Percentiles rank a stretch among this genome's conserved stretches.
These are phyloP conservation scores for Papilio demoleus DNA, from an alignment of 2,888 invertebrate genomes.

Conservation along the genomic window DNA sequence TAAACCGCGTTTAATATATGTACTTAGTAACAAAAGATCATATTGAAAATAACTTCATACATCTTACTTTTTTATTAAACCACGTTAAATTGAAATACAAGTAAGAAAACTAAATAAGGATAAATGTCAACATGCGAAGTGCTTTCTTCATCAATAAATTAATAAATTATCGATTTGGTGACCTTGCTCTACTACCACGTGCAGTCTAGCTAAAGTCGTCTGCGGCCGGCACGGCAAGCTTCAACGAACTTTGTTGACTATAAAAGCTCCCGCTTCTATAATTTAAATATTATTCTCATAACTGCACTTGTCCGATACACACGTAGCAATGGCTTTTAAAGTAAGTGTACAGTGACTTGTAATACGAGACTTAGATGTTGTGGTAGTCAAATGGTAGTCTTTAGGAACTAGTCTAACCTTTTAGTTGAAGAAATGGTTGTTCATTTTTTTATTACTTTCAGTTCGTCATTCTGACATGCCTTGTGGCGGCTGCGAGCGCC, in stretches of 20 bases:
- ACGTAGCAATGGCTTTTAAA: constrained; percentile 5
- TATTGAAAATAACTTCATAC: background rate
- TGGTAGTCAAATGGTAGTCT: background rate
- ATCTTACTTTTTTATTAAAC: background rate
- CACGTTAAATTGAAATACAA: background rate
- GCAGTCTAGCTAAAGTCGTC: background rate
- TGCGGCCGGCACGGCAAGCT: background rate
- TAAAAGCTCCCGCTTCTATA: constrained; percentile 8
- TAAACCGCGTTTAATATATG: too few relatives aligned
- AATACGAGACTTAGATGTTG: background rate
- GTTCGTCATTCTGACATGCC: constrained; percentile 60
- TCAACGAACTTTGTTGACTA: background rate
- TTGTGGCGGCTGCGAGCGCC: constrained; percentile 61
- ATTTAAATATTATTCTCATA: background rate
- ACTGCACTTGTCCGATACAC: background rate
- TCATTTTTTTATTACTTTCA: constrained; percentile 47
- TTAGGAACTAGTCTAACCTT: background rate
- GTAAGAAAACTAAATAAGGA: background rate
- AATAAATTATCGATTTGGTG: background rate
- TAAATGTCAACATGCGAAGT: constrained; percentile 4
- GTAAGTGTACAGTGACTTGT: background rate
- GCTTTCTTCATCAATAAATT: constrained; percentile 19
- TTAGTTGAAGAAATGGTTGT: background rate
- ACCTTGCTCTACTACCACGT: constrained; percentile 23
- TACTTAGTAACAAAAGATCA: background rate